Evolutionary conservation across 2,797 vertebrate genomes (phyloP).

Genomic region (Lithobates pipiens): DNA sequence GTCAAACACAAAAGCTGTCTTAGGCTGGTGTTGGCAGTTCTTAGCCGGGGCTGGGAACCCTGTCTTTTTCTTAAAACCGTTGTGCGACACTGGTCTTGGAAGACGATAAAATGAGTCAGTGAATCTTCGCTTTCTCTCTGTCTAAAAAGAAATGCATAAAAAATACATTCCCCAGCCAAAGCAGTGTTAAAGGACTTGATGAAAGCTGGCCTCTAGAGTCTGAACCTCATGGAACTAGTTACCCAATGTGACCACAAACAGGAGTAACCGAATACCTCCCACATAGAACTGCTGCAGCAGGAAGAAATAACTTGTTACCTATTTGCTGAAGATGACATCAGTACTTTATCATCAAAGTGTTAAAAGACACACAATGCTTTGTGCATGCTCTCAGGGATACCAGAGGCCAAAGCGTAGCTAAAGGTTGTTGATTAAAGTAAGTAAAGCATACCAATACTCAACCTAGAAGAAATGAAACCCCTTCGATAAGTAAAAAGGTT

Average conservation of each 20-base stretch:
- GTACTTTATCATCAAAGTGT: slow-evolving; percentile 25
- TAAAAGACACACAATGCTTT: slow-evolving; percentile 36
- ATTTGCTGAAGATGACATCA: slow-evolving; percentile 37
- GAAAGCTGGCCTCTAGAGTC: slow-evolving; percentile 75
- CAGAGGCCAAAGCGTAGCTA: not conserved
- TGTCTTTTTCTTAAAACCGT: not conserved
- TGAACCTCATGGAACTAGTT: slow-evolving; percentile 18
- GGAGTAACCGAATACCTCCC: slow-evolving; percentile 19
- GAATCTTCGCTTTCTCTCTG: slow-evolving; percentile 11
- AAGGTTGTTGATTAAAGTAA: not conserved
- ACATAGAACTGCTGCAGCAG: slow-evolving; percentile 9
- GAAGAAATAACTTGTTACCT: slow-evolving; percentile 26
- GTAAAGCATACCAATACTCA: not conserved
- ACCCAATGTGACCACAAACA: slow-evolving; percentile 39
- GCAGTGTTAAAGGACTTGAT: slow-evolving; percentile 45
- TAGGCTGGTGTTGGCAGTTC: slow-evolving; percentile 31
- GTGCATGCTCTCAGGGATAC: not conserved
- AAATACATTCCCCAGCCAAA: slow-evolving; percentile 40
- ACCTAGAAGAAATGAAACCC: not conserved
- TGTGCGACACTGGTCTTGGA: slow-evolving; percentile 25
- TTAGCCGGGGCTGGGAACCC: slow-evolving; percentile 5
- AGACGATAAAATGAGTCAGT: slow-evolving; percentile 36
- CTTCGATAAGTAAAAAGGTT: not conserved
- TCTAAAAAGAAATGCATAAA: slow-evolving; percentile 20
- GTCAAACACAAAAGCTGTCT: slow-evolving; percentile 39